Conservation (phyloP, 2,797 vertebrate species). For the Pangasius macronema region DNA sequence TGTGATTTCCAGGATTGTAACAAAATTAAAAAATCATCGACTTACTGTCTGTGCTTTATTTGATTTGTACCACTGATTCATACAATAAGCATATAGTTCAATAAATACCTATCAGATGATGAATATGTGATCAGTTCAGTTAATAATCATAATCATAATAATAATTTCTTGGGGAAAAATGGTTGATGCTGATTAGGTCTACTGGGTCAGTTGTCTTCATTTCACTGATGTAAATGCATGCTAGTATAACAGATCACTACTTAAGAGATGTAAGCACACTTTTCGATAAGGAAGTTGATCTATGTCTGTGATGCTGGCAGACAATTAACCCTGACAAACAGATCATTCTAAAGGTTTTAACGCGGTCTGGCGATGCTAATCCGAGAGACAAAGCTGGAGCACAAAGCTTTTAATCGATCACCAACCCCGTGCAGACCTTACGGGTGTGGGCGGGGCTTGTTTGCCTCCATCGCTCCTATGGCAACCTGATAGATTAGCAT, state of each 20-base stretch:
- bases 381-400: constrained; percentile 2
- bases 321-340: constrained; percentile 21
- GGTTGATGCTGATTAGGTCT: not conserved
- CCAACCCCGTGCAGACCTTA: not conserved
- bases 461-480: constrained; percentile 90
- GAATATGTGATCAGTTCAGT: not conserved
- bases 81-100: not conserved
- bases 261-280: constrained; percentile 4
- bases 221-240: not conserved
- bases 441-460: constrained; percentile 81
- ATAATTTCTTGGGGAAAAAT: not conserved
- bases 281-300: not conserved
- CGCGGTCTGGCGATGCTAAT: constrained; percentile 20
- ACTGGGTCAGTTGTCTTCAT: not conserved
- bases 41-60: not conserved
- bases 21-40: not conserved
- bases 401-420: constrained; percentile 42
- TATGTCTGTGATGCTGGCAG: not conserved
- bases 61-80: not conserved
- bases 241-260: not conserved
- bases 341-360: not conserved
- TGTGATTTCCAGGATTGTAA: not conserved
- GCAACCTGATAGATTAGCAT: constrained; percentile 91
- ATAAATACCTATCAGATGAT: not conserved
- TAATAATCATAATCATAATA: not conserved